Base-by-base conservation (phyloP, 2,113 vertebrate genomes). In the Tyrannus savana region DNA sequence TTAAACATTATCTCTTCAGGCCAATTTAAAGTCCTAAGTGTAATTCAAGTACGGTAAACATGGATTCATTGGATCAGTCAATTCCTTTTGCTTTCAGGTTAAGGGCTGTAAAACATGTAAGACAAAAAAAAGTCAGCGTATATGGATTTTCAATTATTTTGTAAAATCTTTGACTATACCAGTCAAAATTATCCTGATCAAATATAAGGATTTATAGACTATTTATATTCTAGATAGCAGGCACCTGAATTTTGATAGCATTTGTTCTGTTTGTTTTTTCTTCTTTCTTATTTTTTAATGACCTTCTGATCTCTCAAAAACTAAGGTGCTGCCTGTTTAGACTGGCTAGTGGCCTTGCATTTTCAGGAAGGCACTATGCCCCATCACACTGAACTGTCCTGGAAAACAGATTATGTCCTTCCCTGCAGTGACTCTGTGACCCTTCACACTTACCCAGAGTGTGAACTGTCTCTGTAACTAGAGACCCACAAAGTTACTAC, bases 401-500 rank as follows among this genome's bases (percentile, higher is more conserved):
- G 91, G 56, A 84, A 84, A 96, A 63, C 67, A 75, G 79, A 79
- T 96, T 33, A 46, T 96, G 82, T 75, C 88, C 92, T 96, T 96
- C 89, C 90, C 50, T 97, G 82, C 96, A 83, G 94, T 91, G 90
- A 87, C 86, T 94, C 88, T 19, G 5, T 75, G 67, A 89, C 80
- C 68, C 82, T 82, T 91, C 2, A 0, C 74, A 50, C 44, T 66
- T 82, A 59, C 73, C 55, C 49, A 31, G 41, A 35, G 82, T 59
- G 64, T 85, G 91, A 94, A 86, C 95, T 83, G 85, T 53, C 81
- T 64, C 28, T 86, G 72, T 87, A 66, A 77, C 90, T 55, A 12
- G 49, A 87, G 84, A 97, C 41, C 68, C 50, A 72, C 76, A 25
- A 89, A 94, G 87, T 97, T 97, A 84, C 84, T 95, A 79, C 96